Conservation (phyloP, 2,113 vertebrate species). For the Menidia beryllina region DNA sequence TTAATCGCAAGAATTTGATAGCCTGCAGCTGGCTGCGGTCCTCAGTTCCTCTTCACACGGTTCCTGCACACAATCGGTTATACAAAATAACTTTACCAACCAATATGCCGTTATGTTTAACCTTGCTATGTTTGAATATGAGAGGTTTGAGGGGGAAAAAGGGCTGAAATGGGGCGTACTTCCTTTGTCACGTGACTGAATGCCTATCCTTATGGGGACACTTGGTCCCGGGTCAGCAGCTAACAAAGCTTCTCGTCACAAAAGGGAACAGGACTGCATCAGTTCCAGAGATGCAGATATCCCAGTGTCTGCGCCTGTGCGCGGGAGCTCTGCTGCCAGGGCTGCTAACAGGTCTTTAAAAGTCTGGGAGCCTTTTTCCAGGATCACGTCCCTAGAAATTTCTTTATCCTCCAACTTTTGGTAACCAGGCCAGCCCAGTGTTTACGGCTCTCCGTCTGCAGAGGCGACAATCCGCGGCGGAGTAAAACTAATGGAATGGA, state of each 20-base stretch:
- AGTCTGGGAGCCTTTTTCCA: conserved; percentile 14
- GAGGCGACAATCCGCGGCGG: conserved; percentile 33
- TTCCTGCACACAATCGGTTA: no score
- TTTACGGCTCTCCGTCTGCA: conserved; percentile 45
- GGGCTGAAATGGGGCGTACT: no score
- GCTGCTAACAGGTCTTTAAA: conserved; percentile 8
- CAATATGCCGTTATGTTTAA: no score
- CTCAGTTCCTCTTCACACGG: no score
- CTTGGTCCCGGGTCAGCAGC: conserved; percentile 9
- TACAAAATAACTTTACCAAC: no score
- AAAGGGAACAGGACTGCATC: conserved; percentile 44
- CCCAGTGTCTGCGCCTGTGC: conserved; percentile 18
- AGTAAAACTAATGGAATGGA: conserved; percentile 69
- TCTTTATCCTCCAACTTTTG: conserved; percentile 24
- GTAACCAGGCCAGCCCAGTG: conserved; percentile 41
- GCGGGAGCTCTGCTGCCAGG: neutral
- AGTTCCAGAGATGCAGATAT: conserved; percentile 40
- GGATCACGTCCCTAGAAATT: conserved; percentile 19
- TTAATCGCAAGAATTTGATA: no score
- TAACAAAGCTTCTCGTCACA: conserved; percentile 28
- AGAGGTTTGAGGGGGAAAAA: no score
- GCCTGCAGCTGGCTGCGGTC: no score
- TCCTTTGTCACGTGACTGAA: neutral
- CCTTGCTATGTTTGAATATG: no score
- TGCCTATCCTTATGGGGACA: conserved; percentile 27